Evolutionary conservation across 2,113 vertebrate species (phyloP), one percentile per base, ranked within the genome.

Genomic region (Puma concolor): DNA sequence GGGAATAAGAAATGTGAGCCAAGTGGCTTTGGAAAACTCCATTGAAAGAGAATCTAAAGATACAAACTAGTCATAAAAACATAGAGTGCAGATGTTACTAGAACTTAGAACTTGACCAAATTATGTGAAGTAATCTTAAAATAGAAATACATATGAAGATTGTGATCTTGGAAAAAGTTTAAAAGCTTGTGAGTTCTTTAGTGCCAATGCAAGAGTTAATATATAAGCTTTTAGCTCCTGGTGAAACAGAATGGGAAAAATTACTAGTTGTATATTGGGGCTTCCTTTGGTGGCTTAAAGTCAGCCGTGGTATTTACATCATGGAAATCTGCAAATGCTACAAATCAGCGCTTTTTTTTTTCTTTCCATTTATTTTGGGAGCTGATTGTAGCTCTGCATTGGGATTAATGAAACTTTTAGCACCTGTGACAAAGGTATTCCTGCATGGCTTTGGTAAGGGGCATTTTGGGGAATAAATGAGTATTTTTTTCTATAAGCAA

Each of bases 21-120:
- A 91, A 84, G 36, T 54, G 23, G 54, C 64, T 95, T 93, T 86
- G 69, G 57, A 94, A 95, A 96, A 77, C 31, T 63, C 71, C 25
- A 66, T 83, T 83, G 88, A 93, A 33, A 71, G 81, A 86, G 67
- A 86, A 85, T 83, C 57, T 69, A 82, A 79, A 82, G 67, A 80
- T 57, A 84, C 69, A 91, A 93, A 60, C 17, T 69, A 23, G 17
- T 90, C 27, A 71, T 77, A 64, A 85, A 91, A 87, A 66, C 54
- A 76, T 25, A 64, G n/a, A 64, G 31, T 74, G 21, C 10, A 29
- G 38, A n/a, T 27, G 54, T 48, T 44, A 38, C 72, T 93, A 79
- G 33, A 95, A 91, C 67, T 44, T 50, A 80, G 80, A 60, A 63
- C 14, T 41, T 79, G 74, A 87, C 67, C 48, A 76, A 29, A 60